Evolutionary conservation across 2,888 invertebrate genomes (phyloP).

Genomic region (Melangyna quadrimaculata): DNA sequence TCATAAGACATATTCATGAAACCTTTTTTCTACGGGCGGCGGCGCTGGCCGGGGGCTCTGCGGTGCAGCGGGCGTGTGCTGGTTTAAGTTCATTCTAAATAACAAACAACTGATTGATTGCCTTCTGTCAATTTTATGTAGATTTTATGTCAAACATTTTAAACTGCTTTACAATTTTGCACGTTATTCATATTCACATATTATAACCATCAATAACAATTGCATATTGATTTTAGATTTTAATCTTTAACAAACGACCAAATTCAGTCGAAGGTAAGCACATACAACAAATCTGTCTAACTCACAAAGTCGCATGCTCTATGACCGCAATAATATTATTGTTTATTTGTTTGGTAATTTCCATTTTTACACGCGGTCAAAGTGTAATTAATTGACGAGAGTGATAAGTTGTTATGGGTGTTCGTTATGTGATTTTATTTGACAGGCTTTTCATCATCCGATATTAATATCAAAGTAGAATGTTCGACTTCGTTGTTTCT

Average conservation of each 20-base stretch:
- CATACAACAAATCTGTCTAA: background rate
- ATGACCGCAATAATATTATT: constrained; percentile 11
- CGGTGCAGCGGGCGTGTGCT: background rate
- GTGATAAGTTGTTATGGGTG: constrained; percentile 1
- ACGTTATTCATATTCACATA: background rate
- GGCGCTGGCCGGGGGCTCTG: too few species aligned
- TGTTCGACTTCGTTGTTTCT: background rate
- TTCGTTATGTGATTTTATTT: background rate
- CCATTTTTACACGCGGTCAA: constrained; percentile 3
- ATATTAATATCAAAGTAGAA: too few species aligned
- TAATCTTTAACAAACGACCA: background rate
- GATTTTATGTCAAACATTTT: constrained; percentile 1
- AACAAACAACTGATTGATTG: constrained; percentile 20
- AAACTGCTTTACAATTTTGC: constrained; percentile 6
- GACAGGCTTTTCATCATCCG: background rate
- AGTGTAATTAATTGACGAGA: constrained; percentile 13
- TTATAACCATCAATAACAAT: background rate
- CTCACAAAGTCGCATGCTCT: background rate
- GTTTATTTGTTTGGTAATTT: constrained; percentile 7
- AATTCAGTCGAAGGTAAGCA: background rate
- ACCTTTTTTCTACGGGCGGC: background rate
- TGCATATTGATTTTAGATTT: constrained; percentile 23
- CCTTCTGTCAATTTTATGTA: constrained; percentile 23
- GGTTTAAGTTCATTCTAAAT: background rate
- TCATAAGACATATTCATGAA: background rate